Percentiles rank a stretch among this genome's conserved stretches.
Evolutionary conservation across 2,888 invertebrate species (phyloP).

Genomic region (Gari tellinella): DNA sequence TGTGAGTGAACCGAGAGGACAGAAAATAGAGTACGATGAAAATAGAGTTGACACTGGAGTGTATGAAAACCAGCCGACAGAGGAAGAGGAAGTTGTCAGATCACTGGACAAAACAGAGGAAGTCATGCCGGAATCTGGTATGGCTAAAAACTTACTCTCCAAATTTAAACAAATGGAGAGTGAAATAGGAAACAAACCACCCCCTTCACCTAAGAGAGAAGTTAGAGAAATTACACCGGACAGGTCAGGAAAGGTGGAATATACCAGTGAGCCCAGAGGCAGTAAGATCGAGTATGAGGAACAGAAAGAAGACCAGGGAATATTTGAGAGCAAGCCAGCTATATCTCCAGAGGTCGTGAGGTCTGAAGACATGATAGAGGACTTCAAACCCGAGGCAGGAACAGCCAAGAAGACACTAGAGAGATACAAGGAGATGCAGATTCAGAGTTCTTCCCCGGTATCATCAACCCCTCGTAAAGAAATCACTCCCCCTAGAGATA

Average conservation of each 20-base stretch:
- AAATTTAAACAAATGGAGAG: constrained; percentile 75
- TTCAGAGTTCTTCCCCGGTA: constrained; percentile 55
- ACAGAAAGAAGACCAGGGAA: constrained; percentile 69
- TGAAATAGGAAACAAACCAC: constrained; percentile 62
- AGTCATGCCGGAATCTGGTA: constrained; percentile 72
- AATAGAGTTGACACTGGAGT: constrained; percentile 73
- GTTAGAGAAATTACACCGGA: constrained; percentile 72
- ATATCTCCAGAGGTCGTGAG: constrained; percentile 60
- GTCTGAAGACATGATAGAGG: constrained; percentile 55
- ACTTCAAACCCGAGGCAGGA: constrained; percentile 66
- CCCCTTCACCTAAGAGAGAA: constrained; percentile 71
- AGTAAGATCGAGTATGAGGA: constrained; percentile 67
- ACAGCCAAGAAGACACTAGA: constrained; percentile 67
- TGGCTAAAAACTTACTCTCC: constrained; percentile 72
- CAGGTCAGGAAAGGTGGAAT: constrained; percentile 69
- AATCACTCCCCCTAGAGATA: constrained; percentile 75
- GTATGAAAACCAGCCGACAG: constrained; percentile 74
- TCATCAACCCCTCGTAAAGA: constrained; percentile 65
- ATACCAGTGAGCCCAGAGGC: constrained; percentile 72
- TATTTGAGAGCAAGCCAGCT: constrained; percentile 73
- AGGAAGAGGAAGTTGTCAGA: constrained; percentile 70
- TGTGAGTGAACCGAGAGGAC: constrained; percentile 75
- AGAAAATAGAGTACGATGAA: constrained; percentile 68
- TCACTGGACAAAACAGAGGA: constrained; percentile 70
- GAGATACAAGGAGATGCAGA: constrained; percentile 63